Base-by-base conservation (phyloP, 2,797 vertebrate genomes). In the Tenualosa thibaudeaui region DNA sequence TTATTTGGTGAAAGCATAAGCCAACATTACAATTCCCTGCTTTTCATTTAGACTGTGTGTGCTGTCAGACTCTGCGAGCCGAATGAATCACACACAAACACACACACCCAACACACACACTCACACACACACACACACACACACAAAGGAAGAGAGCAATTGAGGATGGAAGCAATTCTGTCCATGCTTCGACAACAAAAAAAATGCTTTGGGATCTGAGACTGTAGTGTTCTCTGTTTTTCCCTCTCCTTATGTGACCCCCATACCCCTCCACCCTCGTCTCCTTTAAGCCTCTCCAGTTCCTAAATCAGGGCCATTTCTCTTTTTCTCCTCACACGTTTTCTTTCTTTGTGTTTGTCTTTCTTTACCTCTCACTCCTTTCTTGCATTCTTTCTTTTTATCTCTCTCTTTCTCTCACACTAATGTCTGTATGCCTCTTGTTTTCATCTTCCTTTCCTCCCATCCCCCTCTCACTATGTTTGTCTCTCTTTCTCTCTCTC, bases 121-220 rank as follows among this genome's bases (percentile, higher is more conserved):
- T 24, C 82, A 89, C 40, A 86, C 85, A 60, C 87, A 81, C 83
- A 65, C 60, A 65, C 60, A 65, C 60, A 65, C 60, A 65, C 60
- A 65, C 24, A 65, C 82, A 87, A 84, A 88, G 58, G n/a, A 82
- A 54, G 60, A 82, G 60, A 53, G 84, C 81, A 65, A 56, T 83
- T 75, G 81, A 82, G 88, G 89, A 91, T 91, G 90, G 92, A 93
- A 94, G 90, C 90, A 92, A 92, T 92, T 92, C 88, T 51, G 78
- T 91, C 84, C 93, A 92, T 89, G 91, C 91, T 88, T 90, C 91
- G 92, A 93, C 88, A 91, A 90, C 91, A 91, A 60, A 60, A 60
- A 19, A 89, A 89, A 90, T 62, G 85, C 90, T 92, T 93, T 93
- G 92, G 86, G 92, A 93, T 92, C 87, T 89, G 88, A 93, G 89